phyloP scores from a whole-genome alignment of 2,113 vertebrate genomes.

The Charadrius vociferus region DNA sequence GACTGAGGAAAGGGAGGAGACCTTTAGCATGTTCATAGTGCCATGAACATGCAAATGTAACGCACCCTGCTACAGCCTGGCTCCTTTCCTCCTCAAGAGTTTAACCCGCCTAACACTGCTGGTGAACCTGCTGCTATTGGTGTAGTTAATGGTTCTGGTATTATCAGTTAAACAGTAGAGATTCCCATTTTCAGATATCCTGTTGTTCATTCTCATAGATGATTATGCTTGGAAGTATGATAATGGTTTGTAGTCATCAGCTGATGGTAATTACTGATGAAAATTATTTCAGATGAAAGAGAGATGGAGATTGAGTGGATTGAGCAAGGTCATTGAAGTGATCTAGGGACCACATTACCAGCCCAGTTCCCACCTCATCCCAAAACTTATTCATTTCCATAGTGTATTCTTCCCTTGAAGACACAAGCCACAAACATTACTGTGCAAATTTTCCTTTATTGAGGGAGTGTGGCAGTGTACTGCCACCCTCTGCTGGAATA shows the following conservation, averaged over 20 bases:
- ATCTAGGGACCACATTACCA: neutral
- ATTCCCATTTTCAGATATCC: neutral
- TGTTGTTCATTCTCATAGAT: neutral
- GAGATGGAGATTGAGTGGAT: neutral
- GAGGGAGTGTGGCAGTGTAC: neutral
- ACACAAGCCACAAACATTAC: neutral
- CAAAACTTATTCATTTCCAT: neutral
- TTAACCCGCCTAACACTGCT: neutral
- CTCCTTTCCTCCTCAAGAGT: neutral
- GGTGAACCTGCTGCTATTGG: neutral
- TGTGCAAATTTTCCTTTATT: neutral
- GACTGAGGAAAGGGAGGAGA: neutral
- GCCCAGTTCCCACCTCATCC: neutral
- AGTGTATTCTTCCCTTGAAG: neutral
- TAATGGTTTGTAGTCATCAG: neutral
- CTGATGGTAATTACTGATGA: neutral
- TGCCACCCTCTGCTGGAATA: conserved; percentile 55
- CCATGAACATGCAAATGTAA: neutral
- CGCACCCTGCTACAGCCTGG: fast-evolving
- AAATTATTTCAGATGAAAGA: conserved; percentile 31
- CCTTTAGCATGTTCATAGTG: neutral
- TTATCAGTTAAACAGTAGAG: neutral
- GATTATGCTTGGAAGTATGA: neutral
- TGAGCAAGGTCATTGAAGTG: neutral
- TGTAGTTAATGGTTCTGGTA: neutral